These are phyloP conservation scores for Cerastis rubricosa DNA, from an alignment of 2,888 invertebrate species.

Conservation along the genomic window DNA sequence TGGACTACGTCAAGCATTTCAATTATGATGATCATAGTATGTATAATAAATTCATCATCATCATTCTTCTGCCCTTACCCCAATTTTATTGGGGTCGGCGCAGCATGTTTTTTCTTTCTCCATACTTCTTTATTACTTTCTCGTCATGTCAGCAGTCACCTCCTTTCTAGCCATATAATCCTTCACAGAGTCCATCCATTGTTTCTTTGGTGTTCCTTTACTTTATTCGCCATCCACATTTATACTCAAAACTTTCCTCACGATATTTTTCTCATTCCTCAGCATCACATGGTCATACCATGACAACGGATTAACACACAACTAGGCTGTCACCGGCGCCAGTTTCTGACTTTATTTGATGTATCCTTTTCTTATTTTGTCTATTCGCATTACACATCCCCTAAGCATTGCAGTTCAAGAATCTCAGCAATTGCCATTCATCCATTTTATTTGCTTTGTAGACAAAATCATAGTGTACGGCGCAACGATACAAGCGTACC, in stretches of 20 bases:
- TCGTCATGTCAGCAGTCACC: background rate
- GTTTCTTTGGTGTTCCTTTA: background rate
- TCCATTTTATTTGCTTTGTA: constrained; percentile 65
- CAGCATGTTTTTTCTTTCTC: background rate
- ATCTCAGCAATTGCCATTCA: background rate
- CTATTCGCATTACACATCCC: background rate
- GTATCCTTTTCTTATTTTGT: background rate
- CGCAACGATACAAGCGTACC: constrained; percentile 91
- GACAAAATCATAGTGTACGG: constrained; percentile 93
- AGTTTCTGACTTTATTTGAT: background rate
- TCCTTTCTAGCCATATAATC: background rate
- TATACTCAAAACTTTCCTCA: background rate
- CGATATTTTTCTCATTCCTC: background rate
- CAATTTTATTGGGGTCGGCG: background rate
- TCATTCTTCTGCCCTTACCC: background rate
- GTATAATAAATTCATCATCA: background rate
- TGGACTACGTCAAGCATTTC: constrained; percentile 76
- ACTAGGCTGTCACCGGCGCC: background rate
- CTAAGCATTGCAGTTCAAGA: background rate
- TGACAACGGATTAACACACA: background rate
- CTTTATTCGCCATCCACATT: background rate
- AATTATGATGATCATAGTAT: constrained; percentile 68
- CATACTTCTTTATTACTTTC: background rate
- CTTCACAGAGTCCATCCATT: background rate
- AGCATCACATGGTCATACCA: background rate